These are phyloP conservation scores for Moxostoma hubbsi DNA, from an alignment of 2,797 vertebrate species.

Conservation along the genomic window DNA sequence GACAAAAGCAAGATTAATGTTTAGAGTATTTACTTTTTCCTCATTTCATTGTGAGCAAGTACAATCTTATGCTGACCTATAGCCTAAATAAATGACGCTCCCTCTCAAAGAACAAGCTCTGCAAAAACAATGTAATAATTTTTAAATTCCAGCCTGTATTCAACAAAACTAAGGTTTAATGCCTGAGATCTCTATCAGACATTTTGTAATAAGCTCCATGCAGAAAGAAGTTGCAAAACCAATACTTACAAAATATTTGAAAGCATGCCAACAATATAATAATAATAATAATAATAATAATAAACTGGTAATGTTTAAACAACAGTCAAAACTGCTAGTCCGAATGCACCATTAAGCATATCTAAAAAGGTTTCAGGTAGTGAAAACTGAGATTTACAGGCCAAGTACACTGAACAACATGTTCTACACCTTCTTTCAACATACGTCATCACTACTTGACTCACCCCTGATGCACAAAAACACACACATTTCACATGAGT, in stretches of 20 bases:
- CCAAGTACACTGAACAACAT: slow-evolving; percentile 20
- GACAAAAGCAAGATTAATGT: neutral
- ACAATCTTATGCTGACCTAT: slow-evolving; percentile 12
- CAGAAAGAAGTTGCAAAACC: neutral
- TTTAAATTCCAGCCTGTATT: slow-evolving; percentile 9
- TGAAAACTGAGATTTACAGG: neutral
- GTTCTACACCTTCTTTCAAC: slow-evolving; percentile 22
- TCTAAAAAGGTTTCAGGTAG: neutral
- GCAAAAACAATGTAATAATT: slow-evolving; percentile 14
- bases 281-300: too few species aligned
- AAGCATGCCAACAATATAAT: neutral
- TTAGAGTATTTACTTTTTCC: neutral
- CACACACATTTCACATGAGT: slow-evolving; percentile 7
- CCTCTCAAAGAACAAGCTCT: slow-evolving; percentile 18
- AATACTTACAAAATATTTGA: neutral
- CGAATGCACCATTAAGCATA: neutral
- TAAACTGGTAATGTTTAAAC: too few species aligned
- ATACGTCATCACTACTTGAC: slow-evolving; percentile 38
- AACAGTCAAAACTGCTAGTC: neutral
- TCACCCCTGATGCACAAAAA: slow-evolving; percentile 34
- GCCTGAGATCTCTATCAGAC: neutral
- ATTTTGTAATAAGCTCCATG: neutral
- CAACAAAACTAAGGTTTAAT: neutral
- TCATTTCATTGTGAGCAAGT: slow-evolving; percentile 11
- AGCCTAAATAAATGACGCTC: slow-evolving; percentile 21